Evolutionary conservation across 2,888 invertebrate species (phyloP).

Genomic region (Lithophane leautieri): DNA sequence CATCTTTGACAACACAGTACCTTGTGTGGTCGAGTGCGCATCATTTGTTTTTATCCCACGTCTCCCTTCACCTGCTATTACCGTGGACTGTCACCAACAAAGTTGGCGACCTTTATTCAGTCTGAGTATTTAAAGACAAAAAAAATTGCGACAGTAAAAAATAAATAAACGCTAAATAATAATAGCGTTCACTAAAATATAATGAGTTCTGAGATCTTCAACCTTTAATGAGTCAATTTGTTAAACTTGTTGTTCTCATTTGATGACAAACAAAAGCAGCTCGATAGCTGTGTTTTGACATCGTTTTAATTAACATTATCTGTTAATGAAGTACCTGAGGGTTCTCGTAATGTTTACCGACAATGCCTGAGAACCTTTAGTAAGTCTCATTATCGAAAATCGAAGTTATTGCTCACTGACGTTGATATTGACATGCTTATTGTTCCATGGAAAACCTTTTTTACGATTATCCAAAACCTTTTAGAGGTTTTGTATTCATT

Average conservation of each 20-base stretch:
- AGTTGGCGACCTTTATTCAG: background rate
- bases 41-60: no score
- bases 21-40: no score
- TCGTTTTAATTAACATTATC: slow-evolving; percentile 29
- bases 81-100: no score
- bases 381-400: background rate
- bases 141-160: no score
- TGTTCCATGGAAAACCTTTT: background rate
- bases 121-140: background rate
- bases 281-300: slow-evolving; percentile 17
- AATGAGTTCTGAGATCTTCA: slow-evolving; percentile 7
- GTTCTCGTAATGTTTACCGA: slow-evolving; percentile 1
- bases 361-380: background rate
- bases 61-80: no score
- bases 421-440: background rate
- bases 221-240: slow-evolving; percentile 27
- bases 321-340: slow-evolving; percentile 5
- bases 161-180: background rate
- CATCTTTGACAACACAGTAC: no score
- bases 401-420: background rate
- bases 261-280: slow-evolving; percentile 25
- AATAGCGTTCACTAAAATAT: background rate
- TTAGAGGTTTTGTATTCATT: no score
- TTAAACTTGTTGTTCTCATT: slow-evolving; percentile 22
- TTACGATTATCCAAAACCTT: no score